These are phyloP conservation scores for Yponomeuta sedellus DNA, from an alignment of 2,888 invertebrate genomes.

Conservation along the genomic window DNA sequence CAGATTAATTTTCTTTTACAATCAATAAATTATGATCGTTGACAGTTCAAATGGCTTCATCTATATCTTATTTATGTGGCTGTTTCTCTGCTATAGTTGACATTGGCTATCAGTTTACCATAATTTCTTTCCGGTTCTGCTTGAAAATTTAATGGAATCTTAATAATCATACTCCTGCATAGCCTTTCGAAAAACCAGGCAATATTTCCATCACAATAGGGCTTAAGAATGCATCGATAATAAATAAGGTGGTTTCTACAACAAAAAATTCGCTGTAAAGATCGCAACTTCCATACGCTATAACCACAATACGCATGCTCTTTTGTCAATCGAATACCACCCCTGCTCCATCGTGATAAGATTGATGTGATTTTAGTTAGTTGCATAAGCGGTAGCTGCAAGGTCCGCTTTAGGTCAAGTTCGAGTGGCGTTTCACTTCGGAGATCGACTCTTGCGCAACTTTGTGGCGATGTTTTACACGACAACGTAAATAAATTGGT, in stretches of 20 bases:
- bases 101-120: background rate
- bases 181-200: background rate
- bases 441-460: constrained; percentile 7
- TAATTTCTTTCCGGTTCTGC: background rate
- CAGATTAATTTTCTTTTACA: background rate
- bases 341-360: background rate
- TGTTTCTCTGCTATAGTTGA: background rate
- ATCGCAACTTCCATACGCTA: background rate
- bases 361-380: background rate
- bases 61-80: background rate
- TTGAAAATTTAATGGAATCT: background rate
- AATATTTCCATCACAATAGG: background rate
- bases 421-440: constrained; percentile 8
- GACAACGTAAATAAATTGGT: background rate
- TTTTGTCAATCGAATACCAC: background rate
- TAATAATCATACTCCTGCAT: background rate
- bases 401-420: constrained; percentile 11
- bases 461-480: background rate
- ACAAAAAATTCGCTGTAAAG: background rate
- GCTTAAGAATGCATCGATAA: background rate
- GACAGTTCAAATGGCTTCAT: background rate
- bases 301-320: background rate
- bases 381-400: background rate
- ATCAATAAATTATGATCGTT: background rate
- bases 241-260: background rate